A percentile compares a stretch with the other conserved stretches of the same genome.
These are phyloP conservation scores for Chromis chromis DNA, from an alignment of 2,797 vertebrate species.

Conservation along the genomic window DNA sequence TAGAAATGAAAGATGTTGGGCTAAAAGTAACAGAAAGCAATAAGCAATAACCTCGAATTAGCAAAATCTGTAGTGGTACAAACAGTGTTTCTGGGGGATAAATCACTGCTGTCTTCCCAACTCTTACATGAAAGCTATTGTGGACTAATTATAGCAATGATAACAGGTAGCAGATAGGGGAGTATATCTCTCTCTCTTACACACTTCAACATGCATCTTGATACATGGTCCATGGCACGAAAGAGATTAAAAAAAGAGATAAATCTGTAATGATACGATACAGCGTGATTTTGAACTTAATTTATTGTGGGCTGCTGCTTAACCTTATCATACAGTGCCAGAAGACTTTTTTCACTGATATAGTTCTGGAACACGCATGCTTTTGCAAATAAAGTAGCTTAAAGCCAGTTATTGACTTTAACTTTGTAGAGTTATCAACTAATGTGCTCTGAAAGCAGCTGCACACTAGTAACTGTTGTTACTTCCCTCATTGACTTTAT, in stretches of 20 bases:
- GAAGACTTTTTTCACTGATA: too few species aligned
- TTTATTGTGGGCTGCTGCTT: neutral
- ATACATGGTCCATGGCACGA: neutral
- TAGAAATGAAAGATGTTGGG: slow-evolving; percentile 58
- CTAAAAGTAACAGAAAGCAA: slow-evolving; percentile 44
- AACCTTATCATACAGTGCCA: too few species aligned
- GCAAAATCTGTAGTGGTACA: slow-evolving; percentile 34
- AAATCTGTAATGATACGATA: neutral
- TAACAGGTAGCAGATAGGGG: slow-evolving; percentile 12
- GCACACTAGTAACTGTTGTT: neutral
- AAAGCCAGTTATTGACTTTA: too few species aligned
- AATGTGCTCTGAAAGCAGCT: neutral
- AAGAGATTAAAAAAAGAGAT: neutral
- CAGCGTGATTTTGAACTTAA: neutral
- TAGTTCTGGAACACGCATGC: neutral
- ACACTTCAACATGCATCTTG: neutral
- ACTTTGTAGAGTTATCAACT: too few species aligned
- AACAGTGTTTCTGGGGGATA: slow-evolving; percentile 43
- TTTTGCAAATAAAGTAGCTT: too few species aligned
- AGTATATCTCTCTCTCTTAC: neutral
- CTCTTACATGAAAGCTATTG: slow-evolving; percentile 28
- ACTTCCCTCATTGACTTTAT: too few species aligned
- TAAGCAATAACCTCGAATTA: slow-evolving; percentile 58
- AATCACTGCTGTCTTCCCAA: slow-evolving; percentile 23
- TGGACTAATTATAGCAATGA: slow-evolving; percentile 19